A percentile compares a stretch with the other conserved stretches of the same genome.
Conservation (phyloP, 2,113 vertebrate species). For the Lagopus leucura region DNA sequence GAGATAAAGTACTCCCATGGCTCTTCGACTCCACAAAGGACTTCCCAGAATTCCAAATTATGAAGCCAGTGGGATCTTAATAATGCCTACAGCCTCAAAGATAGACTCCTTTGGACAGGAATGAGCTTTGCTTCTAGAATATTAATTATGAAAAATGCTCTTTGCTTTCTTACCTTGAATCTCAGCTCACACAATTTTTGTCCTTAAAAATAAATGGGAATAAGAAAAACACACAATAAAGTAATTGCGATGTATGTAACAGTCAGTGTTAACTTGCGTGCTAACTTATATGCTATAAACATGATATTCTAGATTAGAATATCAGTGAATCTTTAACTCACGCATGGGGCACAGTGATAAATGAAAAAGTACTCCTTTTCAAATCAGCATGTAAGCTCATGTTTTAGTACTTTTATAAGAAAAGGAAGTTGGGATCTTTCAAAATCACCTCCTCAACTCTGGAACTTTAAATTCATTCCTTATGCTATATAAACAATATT, state of each 20-base stretch:
- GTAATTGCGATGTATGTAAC: not conserved
- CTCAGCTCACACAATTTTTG: slow-evolving; percentile 2
- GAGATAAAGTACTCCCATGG: not conserved
- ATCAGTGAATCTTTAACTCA: not conserved
- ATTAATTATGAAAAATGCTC: not conserved
- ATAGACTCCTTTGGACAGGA: not conserved
- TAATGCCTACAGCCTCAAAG: not conserved
- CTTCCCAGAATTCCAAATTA: not conserved
- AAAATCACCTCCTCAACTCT: slow-evolving; percentile 22
- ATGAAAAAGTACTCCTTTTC: not conserved
- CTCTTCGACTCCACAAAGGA: not conserved
- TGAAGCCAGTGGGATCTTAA: not conserved
- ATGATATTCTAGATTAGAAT: not conserved
- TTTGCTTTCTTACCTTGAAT: not conserved
- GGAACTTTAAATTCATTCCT: slow-evolving; percentile 23
- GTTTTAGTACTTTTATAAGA: not conserved
- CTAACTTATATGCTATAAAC: slow-evolving; percentile 27
- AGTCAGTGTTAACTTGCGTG: not conserved
- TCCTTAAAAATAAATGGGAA: not conserved
- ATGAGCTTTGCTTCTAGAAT: not conserved
- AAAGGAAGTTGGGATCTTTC: slow-evolving; percentile 16
- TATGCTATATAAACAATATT: not conserved
- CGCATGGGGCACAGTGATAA: not conserved
- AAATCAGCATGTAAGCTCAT: not conserved
- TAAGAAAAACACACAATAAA: slow-evolving; percentile 13